phyloP scores from a whole-genome alignment of 2,888 invertebrate genomes.

The Electrophaes corylata region DNA sequence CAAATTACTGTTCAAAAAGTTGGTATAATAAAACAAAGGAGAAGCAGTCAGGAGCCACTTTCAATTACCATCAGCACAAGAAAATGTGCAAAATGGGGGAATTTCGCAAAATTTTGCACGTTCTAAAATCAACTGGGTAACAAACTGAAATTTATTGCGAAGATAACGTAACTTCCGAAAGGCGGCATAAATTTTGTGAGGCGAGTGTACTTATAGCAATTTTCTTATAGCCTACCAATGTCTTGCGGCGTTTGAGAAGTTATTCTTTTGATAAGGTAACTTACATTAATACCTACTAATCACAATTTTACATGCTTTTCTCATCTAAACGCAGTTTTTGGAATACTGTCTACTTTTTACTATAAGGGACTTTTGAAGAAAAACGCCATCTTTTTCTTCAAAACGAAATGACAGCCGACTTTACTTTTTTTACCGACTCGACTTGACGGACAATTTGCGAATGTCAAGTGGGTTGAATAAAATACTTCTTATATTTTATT shows the following conservation, averaged over 20 bases:
- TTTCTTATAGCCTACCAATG: conserved; percentile 17
- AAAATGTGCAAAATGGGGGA: conserved; percentile 49
- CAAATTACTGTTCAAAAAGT: conserved; percentile 51
- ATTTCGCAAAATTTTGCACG: conserved; percentile 41
- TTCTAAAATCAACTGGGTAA: conserved; percentile 52
- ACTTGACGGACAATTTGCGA: no score
- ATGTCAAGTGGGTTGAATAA: no score
- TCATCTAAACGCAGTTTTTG: no score
- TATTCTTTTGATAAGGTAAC: not conserved
- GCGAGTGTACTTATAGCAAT: conserved; percentile 43
- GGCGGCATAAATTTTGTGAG: conserved; percentile 68
- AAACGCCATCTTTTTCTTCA: no score
- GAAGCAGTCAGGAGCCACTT: conserved; percentile 53
- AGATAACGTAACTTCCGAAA: conserved; percentile 74
- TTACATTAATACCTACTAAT: no score
- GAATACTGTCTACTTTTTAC: no score
- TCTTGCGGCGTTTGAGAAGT: conserved; percentile 1
- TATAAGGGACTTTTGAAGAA: no score
- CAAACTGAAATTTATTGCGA: conserved; percentile 74
- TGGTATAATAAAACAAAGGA: conserved; percentile 44
- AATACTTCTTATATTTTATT: no score
- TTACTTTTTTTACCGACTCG: no score
- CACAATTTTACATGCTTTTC: no score
- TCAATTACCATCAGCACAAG: conserved; percentile 59
- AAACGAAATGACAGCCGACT: no score